Evolutionary conservation across 1,140 invertebrate species (phyloP).

Genomic region (Drosophila santomea): DNA sequence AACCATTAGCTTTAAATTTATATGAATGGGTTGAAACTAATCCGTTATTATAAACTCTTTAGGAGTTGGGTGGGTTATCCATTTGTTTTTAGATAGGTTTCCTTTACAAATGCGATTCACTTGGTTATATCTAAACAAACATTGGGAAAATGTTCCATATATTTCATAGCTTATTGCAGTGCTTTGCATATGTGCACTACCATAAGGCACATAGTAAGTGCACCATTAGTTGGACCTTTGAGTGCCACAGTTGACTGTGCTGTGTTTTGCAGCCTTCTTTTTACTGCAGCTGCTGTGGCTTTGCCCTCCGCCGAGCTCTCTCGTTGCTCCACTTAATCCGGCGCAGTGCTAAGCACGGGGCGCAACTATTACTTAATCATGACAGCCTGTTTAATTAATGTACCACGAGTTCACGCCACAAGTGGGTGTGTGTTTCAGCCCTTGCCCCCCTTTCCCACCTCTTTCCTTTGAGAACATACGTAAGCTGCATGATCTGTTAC

Average conservation of each 20-base stretch:
- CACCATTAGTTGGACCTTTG: too few relatives aligned
- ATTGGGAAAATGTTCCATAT: too few relatives aligned
- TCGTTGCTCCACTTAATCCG: conserved; percentile 62
- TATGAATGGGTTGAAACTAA: too few relatives aligned
- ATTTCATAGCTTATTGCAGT: too few relatives aligned
- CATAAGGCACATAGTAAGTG: too few relatives aligned
- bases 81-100: too few relatives aligned
- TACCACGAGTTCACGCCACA: conserved; percentile 48
- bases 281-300: conserved; percentile 24
- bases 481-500: neutral
- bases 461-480: neutral
- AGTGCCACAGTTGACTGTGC: neutral
- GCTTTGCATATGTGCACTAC: too few relatives aligned
- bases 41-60: too few relatives aligned
- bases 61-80: too few relatives aligned
- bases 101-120: too few relatives aligned
- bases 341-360: conserved; percentile 61
- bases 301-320: conserved; percentile 15
- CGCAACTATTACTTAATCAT: conserved; percentile 80
- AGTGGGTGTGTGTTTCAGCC: conserved; percentile 1
- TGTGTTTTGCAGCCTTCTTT: conserved; percentile 11
- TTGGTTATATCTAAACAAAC: too few relatives aligned
- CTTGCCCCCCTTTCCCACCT: neutral
- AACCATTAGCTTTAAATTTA: too few relatives aligned
- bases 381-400: conserved; percentile 79